Evolutionary conservation across 2,113 vertebrate species (phyloP).

Genomic region (Taxidea taxus): DNA sequence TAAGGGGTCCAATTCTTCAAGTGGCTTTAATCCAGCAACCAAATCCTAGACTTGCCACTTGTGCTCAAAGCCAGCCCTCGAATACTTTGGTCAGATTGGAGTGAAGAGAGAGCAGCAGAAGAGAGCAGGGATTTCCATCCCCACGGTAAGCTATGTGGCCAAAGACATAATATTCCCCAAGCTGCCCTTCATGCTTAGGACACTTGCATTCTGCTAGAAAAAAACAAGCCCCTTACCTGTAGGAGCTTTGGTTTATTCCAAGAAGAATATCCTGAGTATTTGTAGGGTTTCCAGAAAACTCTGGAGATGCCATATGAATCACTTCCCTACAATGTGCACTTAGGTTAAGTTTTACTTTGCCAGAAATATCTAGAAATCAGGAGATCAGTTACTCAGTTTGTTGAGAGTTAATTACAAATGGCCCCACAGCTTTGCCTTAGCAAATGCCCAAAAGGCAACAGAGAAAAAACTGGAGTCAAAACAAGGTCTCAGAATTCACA

Average conservation of each 20-base stretch:
- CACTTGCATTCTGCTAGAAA: not conserved
- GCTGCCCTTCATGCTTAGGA: accelerated
- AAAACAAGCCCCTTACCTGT: not conserved
- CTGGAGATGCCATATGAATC: not conserved
- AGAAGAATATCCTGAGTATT: not conserved
- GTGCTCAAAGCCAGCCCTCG: not conserved
- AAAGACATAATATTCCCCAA: not conserved
- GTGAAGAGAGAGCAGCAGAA: not conserved
- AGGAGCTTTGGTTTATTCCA: not conserved
- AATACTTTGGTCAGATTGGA: not conserved
- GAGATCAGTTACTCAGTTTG: not conserved
- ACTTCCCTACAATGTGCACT: not conserved
- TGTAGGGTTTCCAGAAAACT: not conserved
- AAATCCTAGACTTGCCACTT: not conserved
- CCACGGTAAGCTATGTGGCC: accelerated
- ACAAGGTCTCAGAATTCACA: not conserved
- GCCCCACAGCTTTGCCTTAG: not conserved
- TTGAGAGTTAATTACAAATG: not conserved
- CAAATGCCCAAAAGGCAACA: not conserved
- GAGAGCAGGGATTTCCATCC: not conserved
- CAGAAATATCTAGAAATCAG: not conserved
- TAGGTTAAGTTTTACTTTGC: not conserved
- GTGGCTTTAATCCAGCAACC: not conserved
- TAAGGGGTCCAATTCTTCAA: not conserved
- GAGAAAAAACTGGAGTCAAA: not conserved